Evolutionary conservation across 2,797 vertebrate genomes (phyloP).

Genomic region (Sternotherus odoratus): DNA sequence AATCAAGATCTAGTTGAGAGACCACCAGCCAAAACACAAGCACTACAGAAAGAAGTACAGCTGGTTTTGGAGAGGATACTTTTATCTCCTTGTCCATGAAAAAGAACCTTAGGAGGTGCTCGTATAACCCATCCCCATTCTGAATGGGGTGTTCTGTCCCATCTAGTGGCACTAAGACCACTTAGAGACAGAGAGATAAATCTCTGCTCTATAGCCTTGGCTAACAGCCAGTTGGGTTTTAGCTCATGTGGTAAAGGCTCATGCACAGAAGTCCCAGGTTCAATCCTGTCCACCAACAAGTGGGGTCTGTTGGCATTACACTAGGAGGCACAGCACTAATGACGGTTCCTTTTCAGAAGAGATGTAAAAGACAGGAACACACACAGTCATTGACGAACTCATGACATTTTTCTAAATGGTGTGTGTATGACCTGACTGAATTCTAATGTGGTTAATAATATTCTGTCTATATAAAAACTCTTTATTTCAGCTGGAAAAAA

Average conservation of each 20-base stretch:
- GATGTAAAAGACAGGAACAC: not conserved
- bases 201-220: too few relatives aligned
- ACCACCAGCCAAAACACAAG: not conserved
- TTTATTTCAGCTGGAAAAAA: conserved; percentile 21
- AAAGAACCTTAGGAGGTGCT: too few relatives aligned
- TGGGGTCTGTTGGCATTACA: not conserved
- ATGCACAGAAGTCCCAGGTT: too few relatives aligned
- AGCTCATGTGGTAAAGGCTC: too few relatives aligned
- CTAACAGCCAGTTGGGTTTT: too few relatives aligned
- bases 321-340: not conserved
- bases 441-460: not conserved
- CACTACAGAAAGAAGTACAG: rapidly evolving
- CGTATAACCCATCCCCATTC: too few relatives aligned
- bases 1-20: not conserved
- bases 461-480: not conserved
- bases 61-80: not conserved
- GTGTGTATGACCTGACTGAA: not conserved
- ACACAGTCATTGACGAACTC: not conserved
- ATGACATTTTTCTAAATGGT: not conserved
- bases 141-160: too few relatives aligned
- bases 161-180: too few relatives aligned
- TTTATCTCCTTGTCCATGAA: not conserved
- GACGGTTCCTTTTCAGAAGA: not conserved
- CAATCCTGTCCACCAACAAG: too few relatives aligned
- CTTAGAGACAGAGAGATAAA: too few relatives aligned